Base-by-base conservation (phyloP, 2,797 vertebrate genomes). In the Galaxias olidus region DNA sequence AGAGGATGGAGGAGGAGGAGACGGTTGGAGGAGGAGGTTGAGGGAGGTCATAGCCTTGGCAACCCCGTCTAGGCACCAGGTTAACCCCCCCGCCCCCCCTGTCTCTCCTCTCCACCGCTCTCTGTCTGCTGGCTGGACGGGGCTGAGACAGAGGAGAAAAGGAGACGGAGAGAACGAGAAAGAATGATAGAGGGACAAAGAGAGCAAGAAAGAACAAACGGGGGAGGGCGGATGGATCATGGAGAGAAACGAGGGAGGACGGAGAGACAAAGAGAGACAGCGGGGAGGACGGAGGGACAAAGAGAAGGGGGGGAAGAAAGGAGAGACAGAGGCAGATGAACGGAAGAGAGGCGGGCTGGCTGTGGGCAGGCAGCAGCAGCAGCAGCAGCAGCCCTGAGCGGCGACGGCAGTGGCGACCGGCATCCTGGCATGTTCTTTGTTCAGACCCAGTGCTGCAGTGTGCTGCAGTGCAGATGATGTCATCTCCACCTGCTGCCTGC, bases 401-500 rank as follows among this genome's bases (percentile, higher is more conserved):
- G 41, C 46, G 67, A 53, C 78, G 65, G 75, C 65, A 76, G 77
- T 83, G 81, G 85, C 86, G 86, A 89, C 81, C 68, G 84, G 76
- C 80, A 84, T 65, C 83, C 89, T 90, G 89, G 91, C 90, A 92
- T 93, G 90, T 92, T n/a, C 92, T 93, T 92, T 93, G 92, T 93
- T 92, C 90, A 91, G 89, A 89, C 88, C 82, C 86, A 90, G 84
- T 91, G 90, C 91, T 93, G 94, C 93, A 94, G 91, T 93, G 89
- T 93, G 92, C 93, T 96, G 93, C 93, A 94, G 89, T 93, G 94
- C 93, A 93, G 95, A 90, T 92, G 87, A 81, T 81, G 81, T 88
- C 84, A 91, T 90, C 86, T 90, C 91, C 91, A 92, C 91, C 91
- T 92, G 91, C 91, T 86, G 89, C 86, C 89, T 78, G 84, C 83